Evolutionary conservation across 2,888 invertebrate species (phyloP).

Genomic region (Chirona hameri): DNA sequence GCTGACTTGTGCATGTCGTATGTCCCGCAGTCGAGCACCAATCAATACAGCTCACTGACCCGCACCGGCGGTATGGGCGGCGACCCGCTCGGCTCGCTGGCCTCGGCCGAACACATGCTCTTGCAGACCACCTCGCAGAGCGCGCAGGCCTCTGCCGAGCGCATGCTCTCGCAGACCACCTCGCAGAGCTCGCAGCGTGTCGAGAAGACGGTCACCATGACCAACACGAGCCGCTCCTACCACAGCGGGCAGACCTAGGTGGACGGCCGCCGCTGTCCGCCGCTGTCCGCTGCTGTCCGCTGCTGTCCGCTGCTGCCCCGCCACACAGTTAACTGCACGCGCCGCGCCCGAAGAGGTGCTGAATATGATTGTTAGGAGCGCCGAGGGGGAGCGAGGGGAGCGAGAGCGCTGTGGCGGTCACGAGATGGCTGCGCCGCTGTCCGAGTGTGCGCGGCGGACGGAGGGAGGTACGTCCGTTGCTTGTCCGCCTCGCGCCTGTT

Average conservation of each 20-base stretch:
- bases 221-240: slow-evolving; percentile 37
- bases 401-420: not conserved
- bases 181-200: slow-evolving; percentile 37
- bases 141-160: too few relatives aligned
- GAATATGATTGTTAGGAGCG: too few relatives aligned
- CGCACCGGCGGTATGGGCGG: slow-evolving; percentile 3
- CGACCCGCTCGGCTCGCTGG: slow-evolving; percentile 30
- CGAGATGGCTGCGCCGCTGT: not conserved
- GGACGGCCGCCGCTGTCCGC: not conserved
- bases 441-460: not conserved
- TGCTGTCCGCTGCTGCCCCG: too few relatives aligned
- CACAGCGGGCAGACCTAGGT: slow-evolving; percentile 35
- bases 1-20: not conserved
- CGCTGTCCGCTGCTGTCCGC: not conserved
- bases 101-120: slow-evolving; percentile 35
- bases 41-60: slow-evolving; percentile 31
- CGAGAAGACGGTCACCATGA: slow-evolving; percentile 37
- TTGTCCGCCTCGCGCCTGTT: not conserved
- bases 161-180: too few relatives aligned
- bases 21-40: slow-evolving; percentile 26
- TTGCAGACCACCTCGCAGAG: too few relatives aligned
- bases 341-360: not conserved
- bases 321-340: too few relatives aligned
- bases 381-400: not conserved
- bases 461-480: too few relatives aligned